Evolutionary conservation across 2,113 vertebrate genomes (phyloP), one percentile per base, ranked within the genome.

Genomic region (Tiliqua scincoides): DNA sequence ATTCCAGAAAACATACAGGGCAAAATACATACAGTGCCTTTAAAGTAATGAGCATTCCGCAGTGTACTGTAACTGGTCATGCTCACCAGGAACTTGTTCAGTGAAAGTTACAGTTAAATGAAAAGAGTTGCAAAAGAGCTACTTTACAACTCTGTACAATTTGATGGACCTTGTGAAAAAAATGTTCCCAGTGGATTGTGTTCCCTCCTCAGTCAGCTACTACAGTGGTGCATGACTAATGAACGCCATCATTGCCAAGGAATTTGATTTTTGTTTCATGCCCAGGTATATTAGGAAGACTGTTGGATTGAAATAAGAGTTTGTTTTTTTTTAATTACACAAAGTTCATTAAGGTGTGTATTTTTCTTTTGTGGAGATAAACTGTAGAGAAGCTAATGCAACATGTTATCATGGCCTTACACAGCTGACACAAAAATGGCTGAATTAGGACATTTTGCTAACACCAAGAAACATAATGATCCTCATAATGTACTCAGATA

Each of bases 11-110:
- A 93, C 57, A 93, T 83, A 95, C 91, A 95, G 95, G 95, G 94
- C 96, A 95, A 93, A 95, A 92, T 94, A 95, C 87, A 91, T 94
- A 92, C 94, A 96, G 96, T 96, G 96, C 96, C 96, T 97, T 97
- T 93, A 91, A 96, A 94, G 74, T 70, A 72, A 90, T 79, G 94
- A 95, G 95, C 95, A 95, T 97, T 96, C 95, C 93, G 30, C 92
- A 86, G 91, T 85, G 83, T 35, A 17, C 90, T 88, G 80, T 89
- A 79, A 30, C 17, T 81, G 52, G 78, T 15, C 70, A 81, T 74
- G 65, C n/a, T 77, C 21, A 80, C n/a, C 21, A 20, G 77, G 84
- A 80, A 86, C 40, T 48, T 80, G 79, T 54, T 30, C 43, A 9
- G 23, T 54, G 61, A 35, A 79, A 79, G 62, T 32, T 43, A 54